These are phyloP conservation scores for Pseudachorutes palmiensis DNA, from an alignment of 1,140 invertebrate species.

Conservation along the genomic window DNA sequence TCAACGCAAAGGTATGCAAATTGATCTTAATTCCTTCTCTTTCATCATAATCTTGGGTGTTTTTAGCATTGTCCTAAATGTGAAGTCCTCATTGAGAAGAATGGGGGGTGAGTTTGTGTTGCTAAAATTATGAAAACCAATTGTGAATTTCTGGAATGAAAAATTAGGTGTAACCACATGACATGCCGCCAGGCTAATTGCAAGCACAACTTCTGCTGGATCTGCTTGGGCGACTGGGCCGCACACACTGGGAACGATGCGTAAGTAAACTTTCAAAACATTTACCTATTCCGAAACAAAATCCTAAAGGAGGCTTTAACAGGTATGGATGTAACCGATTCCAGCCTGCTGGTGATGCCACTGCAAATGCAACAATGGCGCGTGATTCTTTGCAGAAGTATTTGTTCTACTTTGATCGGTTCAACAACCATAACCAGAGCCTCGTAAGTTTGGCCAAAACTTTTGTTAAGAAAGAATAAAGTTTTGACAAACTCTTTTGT, in stretches of 20 bases:
- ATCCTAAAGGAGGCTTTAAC: not conserved
- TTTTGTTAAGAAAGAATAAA: too few relatives aligned
- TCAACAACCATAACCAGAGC: constrained; percentile 58
- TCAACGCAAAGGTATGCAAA: constrained; percentile 51
- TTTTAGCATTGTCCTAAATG: constrained; percentile 51
- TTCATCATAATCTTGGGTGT: not conserved
- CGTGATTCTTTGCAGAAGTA: constrained; percentile 49
- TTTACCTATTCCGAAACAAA: not conserved
- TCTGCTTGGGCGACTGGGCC: constrained; percentile 58
- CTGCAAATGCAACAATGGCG: not conserved
- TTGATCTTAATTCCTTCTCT: not conserved
- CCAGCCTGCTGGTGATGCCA: not conserved
- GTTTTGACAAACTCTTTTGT: too few relatives aligned
- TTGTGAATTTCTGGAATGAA: too few relatives aligned
- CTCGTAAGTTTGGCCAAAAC: constrained; percentile 41
- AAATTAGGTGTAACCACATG: constrained; percentile 65
- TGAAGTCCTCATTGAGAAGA: constrained; percentile 54
- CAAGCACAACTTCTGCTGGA: constrained; percentile 58
- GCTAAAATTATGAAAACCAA: too few relatives aligned
- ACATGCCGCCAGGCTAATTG: constrained; percentile 56
- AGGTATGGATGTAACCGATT: constrained; percentile 22
- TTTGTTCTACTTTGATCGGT: constrained; percentile 57
- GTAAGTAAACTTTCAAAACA: not conserved
- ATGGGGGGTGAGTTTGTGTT: too few relatives aligned
- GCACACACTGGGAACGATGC: constrained; percentile 52